Percentiles rank a stretch among this genome's conserved stretches.
These are phyloP conservation scores for Morpho deidamia DNA, from an alignment of 2,888 invertebrate species.

Conservation along the genomic window DNA sequence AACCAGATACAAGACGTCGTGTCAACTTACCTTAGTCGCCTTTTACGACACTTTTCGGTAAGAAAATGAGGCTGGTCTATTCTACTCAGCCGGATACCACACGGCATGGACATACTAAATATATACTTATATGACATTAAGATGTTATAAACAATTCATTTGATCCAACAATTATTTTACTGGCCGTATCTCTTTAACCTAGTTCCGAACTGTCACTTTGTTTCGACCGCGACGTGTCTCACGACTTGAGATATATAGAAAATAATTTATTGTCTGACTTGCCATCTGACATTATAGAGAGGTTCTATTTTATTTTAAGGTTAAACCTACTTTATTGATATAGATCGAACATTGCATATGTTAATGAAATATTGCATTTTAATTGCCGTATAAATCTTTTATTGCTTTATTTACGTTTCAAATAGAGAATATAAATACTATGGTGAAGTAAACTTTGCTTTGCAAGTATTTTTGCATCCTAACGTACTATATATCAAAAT, in stretches of 20 bases:
- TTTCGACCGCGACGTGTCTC: conserved; percentile 16
- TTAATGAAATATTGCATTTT: conserved; percentile 3
- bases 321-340: conserved; percentile 9
- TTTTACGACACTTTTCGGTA: too few relatives aligned
- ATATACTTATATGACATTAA: too few relatives aligned
- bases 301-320: conserved; percentile 20
- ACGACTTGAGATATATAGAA: conserved; percentile 24
- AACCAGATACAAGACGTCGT: too few relatives aligned
- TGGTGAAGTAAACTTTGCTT: too few relatives aligned
- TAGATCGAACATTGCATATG: not conserved
- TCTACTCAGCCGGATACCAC: too few relatives aligned
- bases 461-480: too few relatives aligned
- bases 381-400: not conserved
- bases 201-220: conserved; percentile 31
- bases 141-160: too few relatives aligned
- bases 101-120: not conserved
- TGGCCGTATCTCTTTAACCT: conserved; percentile 32
- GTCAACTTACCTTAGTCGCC: too few relatives aligned
- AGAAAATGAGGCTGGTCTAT: too few relatives aligned
- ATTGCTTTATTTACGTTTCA: not conserved
- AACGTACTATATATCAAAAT: too few relatives aligned
- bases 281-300: conserved; percentile 16
- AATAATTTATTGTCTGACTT: conserved; percentile 26
- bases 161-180: not conserved
- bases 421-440: too few relatives aligned